Evolutionary conservation across 2,113 vertebrate genomes (phyloP).

Genomic region (Micronycteris hirsuta): DNA sequence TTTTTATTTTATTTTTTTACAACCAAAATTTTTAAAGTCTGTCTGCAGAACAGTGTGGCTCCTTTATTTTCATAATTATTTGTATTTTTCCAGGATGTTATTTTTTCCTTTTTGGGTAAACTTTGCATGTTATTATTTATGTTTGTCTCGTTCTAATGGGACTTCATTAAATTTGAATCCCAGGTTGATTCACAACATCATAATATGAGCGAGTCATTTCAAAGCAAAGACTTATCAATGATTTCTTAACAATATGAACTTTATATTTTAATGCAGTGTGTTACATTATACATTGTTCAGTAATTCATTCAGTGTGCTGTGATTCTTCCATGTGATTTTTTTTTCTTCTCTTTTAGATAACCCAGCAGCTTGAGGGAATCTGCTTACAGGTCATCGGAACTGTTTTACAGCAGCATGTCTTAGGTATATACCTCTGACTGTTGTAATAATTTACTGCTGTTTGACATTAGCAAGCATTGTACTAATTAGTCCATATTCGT

Average conservation of each 20-base stretch:
- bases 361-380: conserved; percentile 98
- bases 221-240: neutral
- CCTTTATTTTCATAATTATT: neutral
- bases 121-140: neutral
- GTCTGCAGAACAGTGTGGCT: neutral
- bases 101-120: neutral
- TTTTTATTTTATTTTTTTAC: too few relatives aligned
- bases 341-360: conserved; percentile 86
- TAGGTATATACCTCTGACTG: conserved; percentile 82
- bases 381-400: conserved; percentile 99
- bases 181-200: neutral
- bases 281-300: neutral
- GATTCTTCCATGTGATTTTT: neutral
- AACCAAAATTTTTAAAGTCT: neutral
- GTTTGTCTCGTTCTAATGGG: neutral
- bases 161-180: neutral
- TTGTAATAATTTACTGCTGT: neutral
- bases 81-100: neutral
- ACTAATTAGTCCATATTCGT: conserved; percentile 43
- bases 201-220: neutral
- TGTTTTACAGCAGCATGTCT: conserved; percentile 97
- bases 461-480: neutral
- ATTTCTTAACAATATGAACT: neutral
- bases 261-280: neutral
- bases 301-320: conserved; percentile 2